Evolutionary conservation across 2,113 vertebrate species (phyloP), one percentile per base, ranked within the genome.

Genomic region (Falcunculus frontatus): DNA sequence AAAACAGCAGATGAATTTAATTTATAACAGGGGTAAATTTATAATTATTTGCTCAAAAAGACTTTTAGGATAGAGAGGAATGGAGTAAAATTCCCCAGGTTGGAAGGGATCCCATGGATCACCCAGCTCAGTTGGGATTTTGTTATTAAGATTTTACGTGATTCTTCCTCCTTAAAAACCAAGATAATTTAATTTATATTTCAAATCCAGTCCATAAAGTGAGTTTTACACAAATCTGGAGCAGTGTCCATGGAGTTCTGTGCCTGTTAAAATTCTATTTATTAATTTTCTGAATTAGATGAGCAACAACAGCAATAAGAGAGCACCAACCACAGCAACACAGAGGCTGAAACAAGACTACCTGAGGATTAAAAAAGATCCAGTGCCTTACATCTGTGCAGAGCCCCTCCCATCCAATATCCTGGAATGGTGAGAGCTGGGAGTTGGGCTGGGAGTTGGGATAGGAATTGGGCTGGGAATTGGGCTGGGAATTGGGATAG

Each of bases 261-360:
- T 0, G 1, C 4, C 13, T n/a, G 0, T 46, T 49, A 6, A 85
- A 37, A 8, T 37, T n/a, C 7, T 27, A 3, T 26, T 53, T 44
- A 2, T 75, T 68, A 2, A 59, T 2, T 39, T 3, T 57, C 29
- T 4, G 29, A 59, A 41, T 39, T 41, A 99, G 99, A 99, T 99
- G 99, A 99, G 99, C 98, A 98, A 83, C 98, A 98, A 96, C 98
- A 98, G 99, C 96, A 99, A 96, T 82, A 99, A 99, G 98, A 99
- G 99, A 97, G 99, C 99, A 95, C 99, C 99, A 29, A 99, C 99
- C 8, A 99, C 99, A 95, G 99, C 99, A 50, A 99, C 99, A 5
- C 99, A 99, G 98, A 97, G 99, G 75, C 98, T 99, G 83, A 99
- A 99, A 77, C 99, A 99, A 97, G 99, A 99, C 98, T 99, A 99